A percentile compares a stretch with the other conserved stretches of the same genome.
phyloP scores from a whole-genome alignment of 2,797 vertebrate genomes.

The Monodelphis domestica region DNA sequence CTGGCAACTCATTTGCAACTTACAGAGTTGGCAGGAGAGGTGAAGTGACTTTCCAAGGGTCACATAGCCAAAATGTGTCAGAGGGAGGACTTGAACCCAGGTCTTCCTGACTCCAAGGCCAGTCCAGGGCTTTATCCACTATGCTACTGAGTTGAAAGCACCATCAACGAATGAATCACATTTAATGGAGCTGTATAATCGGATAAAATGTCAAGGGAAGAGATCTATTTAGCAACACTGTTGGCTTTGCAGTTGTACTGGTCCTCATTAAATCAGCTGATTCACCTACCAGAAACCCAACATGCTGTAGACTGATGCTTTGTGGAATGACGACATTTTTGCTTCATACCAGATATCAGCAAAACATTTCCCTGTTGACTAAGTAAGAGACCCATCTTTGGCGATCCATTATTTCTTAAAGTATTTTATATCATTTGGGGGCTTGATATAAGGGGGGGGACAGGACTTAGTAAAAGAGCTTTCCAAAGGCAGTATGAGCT shows the following conservation, averaged over 20 bases:
- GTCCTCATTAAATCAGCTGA: neutral
- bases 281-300: neutral
- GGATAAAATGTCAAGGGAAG: neutral
- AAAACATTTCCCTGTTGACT: neutral
- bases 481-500: neutral
- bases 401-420: neutral
- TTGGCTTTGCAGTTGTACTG: neutral
- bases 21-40: neutral
- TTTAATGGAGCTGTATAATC: neutral
- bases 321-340: neutral
- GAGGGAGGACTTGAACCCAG: neutral
- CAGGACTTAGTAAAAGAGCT: neutral
- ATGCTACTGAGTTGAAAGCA: neutral
- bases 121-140: neutral
- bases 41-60: neutral
- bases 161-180: neutral
- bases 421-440: neutral
- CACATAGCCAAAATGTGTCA: neutral
- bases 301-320: neutral
- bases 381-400: neutral
- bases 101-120: neutral
- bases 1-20: neutral
- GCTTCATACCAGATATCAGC: neutral
- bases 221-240: neutral
- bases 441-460: neutral